Conservation (phyloP, 1,140 invertebrate species). For the Drosophila chauvacae region DNA sequence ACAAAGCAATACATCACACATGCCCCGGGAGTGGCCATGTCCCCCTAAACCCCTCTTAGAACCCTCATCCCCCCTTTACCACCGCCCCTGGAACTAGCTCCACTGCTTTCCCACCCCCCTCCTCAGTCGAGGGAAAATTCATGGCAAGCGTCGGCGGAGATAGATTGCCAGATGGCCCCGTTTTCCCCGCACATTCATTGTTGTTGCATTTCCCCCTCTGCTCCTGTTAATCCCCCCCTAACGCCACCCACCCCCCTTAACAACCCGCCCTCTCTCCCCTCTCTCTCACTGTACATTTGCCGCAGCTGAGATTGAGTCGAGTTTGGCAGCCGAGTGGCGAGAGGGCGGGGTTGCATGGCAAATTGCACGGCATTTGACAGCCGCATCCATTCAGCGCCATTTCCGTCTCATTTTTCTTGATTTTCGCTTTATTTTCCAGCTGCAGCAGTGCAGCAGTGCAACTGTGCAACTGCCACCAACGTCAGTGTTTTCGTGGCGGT, state of each 20-base stretch:
- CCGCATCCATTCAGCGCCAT: conserved; percentile 73
- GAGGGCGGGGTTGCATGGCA: conserved; percentile 32
- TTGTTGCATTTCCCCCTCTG: background rate
- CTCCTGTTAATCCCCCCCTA: conserved; percentile 16
- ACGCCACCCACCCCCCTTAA: too few relatives aligned
- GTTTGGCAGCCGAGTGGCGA: conserved; percentile 40
- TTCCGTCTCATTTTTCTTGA: conserved; percentile 46
- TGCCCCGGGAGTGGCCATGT: conserved; percentile 10
- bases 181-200: conserved; percentile 24
- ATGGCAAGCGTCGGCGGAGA: conserved; percentile 72
- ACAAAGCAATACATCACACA: conserved; percentile 81
- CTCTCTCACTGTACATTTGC: conserved; percentile 16
- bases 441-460: conserved; percentile 4
- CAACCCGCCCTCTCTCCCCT: background rate
- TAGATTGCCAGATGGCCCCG: conserved; percentile 72
- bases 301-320: conserved; percentile 71
- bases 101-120: background rate
- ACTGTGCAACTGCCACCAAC: conserved; percentile 3
- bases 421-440: conserved; percentile 14
- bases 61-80: too few relatives aligned
- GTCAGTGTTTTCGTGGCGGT: conserved; percentile 19
- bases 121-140: conserved; percentile 52
- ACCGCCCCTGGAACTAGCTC: background rate
- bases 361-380: conserved; percentile 79
- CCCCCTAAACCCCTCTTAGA: background rate